Evolutionary conservation across 2,113 vertebrate genomes (phyloP), one percentile per base, ranked within the genome.

Genomic region (Arvicanthis niloticus): DNA sequence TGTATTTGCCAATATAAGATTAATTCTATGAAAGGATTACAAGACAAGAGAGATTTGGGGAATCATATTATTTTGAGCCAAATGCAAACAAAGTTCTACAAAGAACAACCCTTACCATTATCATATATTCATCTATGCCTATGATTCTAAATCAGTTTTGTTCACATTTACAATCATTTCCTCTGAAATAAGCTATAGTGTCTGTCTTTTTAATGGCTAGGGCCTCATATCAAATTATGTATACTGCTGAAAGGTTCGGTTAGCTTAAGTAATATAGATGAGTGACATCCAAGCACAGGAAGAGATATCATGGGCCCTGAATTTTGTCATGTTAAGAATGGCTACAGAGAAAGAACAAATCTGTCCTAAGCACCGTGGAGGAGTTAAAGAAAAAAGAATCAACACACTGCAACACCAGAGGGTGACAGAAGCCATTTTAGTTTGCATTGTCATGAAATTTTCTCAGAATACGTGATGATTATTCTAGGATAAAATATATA

Each of bases 1-100:
- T 51, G 0, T 12, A 7, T 73, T 73, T 7, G 5, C 7, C 26
- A 73, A 48, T 40, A 34, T 0, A 56, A 34, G 3, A 3, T 12
- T 86, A 48, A 81, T 76, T 95, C 34, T 34, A 58, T 11, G 26
- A 88, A 45, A 34, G 19, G 48, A 5, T 56, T 87, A 89, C 0
- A 31, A 82, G 15, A 40, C 40, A 42, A n/a, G 75, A 40, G 58
- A n/a, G 8, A 80, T 60, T 2, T 37, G 3, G 10, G 12, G 88
- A 77, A 6, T 40, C 10, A 60, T 12, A 4, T 31, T 67, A 56
- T 75, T 87, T 68, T 48, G 42, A 4, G 3, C 26, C 53, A 53
- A 81, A 93, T 5, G 11, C 56, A 84, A 84, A 4, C 1, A 58
- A 60, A 62, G 3, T 77, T 88, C 26, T 37, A 10, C 10, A 87